These are phyloP conservation scores for Stenopsyche tienmushanensis DNA, from an alignment of 1,140 invertebrate species.

Conservation along the genomic window DNA sequence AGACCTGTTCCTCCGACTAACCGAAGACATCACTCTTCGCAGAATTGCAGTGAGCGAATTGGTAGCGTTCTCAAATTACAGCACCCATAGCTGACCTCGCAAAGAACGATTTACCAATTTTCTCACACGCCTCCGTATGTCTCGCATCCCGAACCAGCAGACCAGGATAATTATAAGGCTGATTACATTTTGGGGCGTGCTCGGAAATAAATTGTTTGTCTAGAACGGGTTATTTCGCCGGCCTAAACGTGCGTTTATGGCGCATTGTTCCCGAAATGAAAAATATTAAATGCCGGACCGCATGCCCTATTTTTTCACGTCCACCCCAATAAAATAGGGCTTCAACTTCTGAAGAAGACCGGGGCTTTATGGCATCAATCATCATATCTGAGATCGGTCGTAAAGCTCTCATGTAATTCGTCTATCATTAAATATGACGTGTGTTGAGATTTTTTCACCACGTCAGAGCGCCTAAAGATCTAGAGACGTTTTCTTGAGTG, in stretches of 20 bases:
- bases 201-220: slow-evolving; percentile 41
- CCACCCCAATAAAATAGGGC: slow-evolving; percentile 14
- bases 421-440: slow-evolving; percentile 39
- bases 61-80: slow-evolving; percentile 15
- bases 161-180: slow-evolving; percentile 20
- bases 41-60: not conserved
- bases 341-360: slow-evolving; percentile 38
- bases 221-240: slow-evolving; percentile 36
- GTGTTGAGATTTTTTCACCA: slow-evolving; percentile 2
- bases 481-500: too few species aligned
- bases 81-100: not conserved
- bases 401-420: slow-evolving; percentile 41
- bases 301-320: slow-evolving; percentile 29
- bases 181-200: slow-evolving; percentile 28
- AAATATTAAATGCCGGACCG: slow-evolving; percentile 26
- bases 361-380: slow-evolving; percentile 41
- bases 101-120: slow-evolving; percentile 21
- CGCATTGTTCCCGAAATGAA: slow-evolving; percentile 33
- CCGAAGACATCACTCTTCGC: too few species aligned
- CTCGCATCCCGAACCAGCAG: not conserved
- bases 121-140: too few species aligned
- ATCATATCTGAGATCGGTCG: slow-evolving; percentile 35
- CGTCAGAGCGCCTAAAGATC: too few species aligned
- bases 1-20: too few species aligned
- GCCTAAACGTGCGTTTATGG: slow-evolving; percentile 38